phyloP scores from a whole-genome alignment of 1,140 invertebrate genomes.

The Penaeus indicus region DNA sequence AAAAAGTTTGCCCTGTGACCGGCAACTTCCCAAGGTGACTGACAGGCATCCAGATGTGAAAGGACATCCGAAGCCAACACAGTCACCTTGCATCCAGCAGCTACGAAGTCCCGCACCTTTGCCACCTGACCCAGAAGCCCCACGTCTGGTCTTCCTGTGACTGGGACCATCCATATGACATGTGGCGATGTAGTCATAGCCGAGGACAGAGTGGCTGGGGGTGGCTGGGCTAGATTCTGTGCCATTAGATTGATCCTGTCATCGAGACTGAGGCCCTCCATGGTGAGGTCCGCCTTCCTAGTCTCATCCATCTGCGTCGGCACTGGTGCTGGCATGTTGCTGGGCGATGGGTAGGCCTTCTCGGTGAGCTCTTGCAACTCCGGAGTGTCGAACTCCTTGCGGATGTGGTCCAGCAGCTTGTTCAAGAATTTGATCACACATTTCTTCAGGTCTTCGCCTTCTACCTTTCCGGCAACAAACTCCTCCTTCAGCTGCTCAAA shows the following conservation, averaged over 20 bases:
- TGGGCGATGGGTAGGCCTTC: constrained; percentile 85
- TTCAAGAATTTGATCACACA: constrained; percentile 89
- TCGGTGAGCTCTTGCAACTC: constrained; percentile 79
- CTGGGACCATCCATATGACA: constrained; percentile 97
- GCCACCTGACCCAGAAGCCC: constrained; percentile 99
- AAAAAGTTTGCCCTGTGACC: constrained; percentile 92
- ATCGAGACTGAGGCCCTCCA: constrained; percentile 65
- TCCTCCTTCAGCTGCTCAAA: constrained; percentile 84
- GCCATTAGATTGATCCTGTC: constrained; percentile 86
- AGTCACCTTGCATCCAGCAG: constrained; percentile 96
- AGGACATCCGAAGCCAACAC: constrained; percentile 98
- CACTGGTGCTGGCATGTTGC: constrained; percentile 71
- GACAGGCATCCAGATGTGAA: constrained; percentile 99
- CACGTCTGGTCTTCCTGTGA: constrained; percentile 97
- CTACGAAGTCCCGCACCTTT: constrained; percentile 97
- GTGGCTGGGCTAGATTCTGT: constrained; percentile 68
- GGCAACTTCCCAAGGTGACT: constrained; percentile 97
- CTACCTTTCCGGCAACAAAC: constrained; percentile 85
- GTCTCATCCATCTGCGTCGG: neutral
- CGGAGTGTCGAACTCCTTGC: constrained; percentile 86
- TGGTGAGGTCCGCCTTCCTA: neutral
- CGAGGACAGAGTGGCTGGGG: constrained; percentile 83
- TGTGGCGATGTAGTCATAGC: constrained; percentile 93
- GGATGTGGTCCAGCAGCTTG: constrained; percentile 88
- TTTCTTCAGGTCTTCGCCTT: constrained; percentile 93